Conservation (phyloP, 2,113 vertebrate genomes). For the Ictidomys tridecemlineatus region DNA sequence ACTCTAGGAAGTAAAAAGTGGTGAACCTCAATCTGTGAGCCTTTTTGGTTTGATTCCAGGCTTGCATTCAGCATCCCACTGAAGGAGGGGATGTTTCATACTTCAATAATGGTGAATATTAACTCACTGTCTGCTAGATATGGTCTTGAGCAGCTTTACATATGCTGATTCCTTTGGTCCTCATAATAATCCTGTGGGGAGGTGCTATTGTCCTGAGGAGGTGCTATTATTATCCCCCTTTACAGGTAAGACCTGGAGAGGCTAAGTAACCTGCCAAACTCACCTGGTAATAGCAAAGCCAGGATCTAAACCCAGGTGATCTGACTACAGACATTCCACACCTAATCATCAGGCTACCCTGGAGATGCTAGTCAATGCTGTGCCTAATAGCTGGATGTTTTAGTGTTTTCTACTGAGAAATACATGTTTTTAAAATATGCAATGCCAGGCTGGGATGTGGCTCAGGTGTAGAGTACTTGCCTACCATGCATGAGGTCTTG, state of each 20-base stretch:
- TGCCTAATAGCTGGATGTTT: not conserved
- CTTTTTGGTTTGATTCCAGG: not conserved
- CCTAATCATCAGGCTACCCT: not conserved
- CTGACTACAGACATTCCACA: accelerated
- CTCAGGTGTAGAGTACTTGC: too few species aligned
- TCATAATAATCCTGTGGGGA: not conserved
- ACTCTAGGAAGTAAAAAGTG: not conserved
- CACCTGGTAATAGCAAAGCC: not conserved
- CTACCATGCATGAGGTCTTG: too few species aligned
- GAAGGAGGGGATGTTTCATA: not conserved
- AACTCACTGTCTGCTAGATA: not conserved
- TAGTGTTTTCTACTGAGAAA: not conserved
- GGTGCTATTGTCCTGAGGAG: not conserved
- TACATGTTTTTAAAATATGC: not conserved
- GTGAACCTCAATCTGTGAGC: not conserved
- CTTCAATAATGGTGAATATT: not conserved
- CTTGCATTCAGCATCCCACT: not conserved
- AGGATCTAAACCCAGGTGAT: not conserved
- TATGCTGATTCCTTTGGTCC: not conserved
- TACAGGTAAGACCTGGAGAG: not conserved
- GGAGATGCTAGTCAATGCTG: not conserved
- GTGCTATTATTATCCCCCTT: not conserved
- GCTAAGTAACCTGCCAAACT: not conserved
- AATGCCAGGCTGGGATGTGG: not conserved
- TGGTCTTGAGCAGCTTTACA: not conserved